Evolutionary conservation across 2,797 vertebrate species (phyloP).

Genomic region (Limnodromus scolopaceus): DNA sequence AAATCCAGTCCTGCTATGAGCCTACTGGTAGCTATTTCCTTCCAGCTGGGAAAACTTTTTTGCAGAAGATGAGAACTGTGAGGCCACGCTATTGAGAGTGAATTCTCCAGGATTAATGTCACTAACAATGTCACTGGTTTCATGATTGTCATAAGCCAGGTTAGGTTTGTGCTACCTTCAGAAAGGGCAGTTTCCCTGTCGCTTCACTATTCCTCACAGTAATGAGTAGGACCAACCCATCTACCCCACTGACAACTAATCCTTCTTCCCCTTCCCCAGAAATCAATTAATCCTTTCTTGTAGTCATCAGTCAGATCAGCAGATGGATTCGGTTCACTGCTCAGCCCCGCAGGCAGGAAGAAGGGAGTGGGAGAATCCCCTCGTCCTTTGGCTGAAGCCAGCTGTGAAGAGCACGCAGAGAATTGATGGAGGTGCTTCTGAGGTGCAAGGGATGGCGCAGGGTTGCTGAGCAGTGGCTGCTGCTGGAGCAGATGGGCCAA

Average conservation of each 20-base stretch:
- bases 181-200: not conserved
- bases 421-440: not conserved
- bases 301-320: not conserved
- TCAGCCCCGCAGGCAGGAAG: not conserved
- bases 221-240: not conserved
- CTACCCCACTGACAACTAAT: not conserved
- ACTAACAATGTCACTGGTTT: not conserved
- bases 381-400: not conserved
- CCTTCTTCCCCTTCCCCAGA: not conserved
- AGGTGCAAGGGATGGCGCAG: not conserved
- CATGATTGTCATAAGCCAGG: not conserved
- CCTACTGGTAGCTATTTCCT: not conserved
- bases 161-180: not conserved
- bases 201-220: not conserved
- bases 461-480: not conserved
- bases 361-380: not conserved
- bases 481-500: conserved; percentile 11
- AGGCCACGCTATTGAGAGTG: not conserved
- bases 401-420: not conserved
- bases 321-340: not conserved
- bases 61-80: not conserved
- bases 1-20: not conserved
- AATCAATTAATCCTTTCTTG: not conserved
- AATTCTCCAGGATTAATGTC: not conserved
- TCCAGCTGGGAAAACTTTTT: not conserved